A percentile compares a stretch with the other conserved stretches of the same genome.
Conservation (phyloP, 2,797 vertebrate species). For the Chelon auratus region DNA sequence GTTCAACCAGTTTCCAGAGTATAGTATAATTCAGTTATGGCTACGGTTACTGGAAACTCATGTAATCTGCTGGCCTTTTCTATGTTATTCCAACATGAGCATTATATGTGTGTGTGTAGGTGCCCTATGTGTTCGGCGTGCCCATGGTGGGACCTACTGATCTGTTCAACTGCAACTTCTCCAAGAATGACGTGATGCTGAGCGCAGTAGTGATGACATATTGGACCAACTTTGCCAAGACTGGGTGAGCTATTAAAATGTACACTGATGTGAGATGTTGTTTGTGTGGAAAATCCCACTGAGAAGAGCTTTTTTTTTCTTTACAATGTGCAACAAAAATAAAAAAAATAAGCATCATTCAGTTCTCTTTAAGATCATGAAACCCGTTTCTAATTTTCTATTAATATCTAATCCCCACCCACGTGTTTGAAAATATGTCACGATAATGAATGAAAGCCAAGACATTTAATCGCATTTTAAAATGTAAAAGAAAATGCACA, state of each 20-base stretch:
- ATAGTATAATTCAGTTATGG: conserved; percentile 24
- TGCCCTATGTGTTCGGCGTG: conserved; percentile 87
- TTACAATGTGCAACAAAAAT: neutral
- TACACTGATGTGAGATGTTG: conserved; percentile 31
- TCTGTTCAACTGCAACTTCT: conserved; percentile 98
- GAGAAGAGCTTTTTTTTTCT: conserved; percentile 4
- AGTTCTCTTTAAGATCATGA: conserved; percentile 22
- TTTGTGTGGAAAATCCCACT: conserved; percentile 10
- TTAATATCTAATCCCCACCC: conserved; percentile 46
- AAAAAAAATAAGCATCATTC: conserved; percentile 22
- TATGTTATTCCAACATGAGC: conserved; percentile 9
- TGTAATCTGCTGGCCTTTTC: conserved; percentile 11
- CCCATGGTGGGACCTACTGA: conserved; percentile 96
- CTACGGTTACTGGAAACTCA: conserved; percentile 10
- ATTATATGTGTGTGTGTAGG: conserved; percentile 60
- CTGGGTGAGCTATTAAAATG: conserved; percentile 87
- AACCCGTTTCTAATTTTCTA: conserved; percentile 34
- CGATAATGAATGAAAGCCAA: conserved; percentile 12
- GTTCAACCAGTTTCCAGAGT: conserved; percentile 16
- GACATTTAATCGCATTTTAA: conserved; percentile 50
- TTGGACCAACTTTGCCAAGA: conserved; percentile 99
- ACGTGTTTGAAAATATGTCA: conserved; percentile 23
- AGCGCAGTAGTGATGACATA: conserved; percentile 99
- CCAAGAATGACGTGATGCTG: conserved; percentile 97
- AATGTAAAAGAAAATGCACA: conserved; percentile 33